Evolutionary conservation across 2,888 invertebrate genomes (phyloP).

Genomic region (Zygaena filipendulae): DNA sequence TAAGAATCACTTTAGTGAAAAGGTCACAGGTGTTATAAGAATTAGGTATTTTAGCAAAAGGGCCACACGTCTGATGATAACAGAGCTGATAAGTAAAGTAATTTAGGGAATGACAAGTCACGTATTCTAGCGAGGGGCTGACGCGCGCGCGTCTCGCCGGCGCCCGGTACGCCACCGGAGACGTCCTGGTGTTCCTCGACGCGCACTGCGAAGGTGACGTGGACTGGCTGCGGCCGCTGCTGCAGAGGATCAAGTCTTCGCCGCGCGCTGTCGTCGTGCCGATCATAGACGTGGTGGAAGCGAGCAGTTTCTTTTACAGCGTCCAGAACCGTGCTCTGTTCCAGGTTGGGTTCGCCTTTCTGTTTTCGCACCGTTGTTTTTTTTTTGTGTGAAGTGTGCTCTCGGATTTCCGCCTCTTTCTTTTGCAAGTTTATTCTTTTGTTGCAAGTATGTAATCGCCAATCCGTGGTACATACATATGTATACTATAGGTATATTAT

Average conservation of each 20-base stretch:
- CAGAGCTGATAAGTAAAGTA: too few species aligned
- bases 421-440: too few species aligned
- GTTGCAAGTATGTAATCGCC: too few species aligned
- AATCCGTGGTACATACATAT: too few species aligned
- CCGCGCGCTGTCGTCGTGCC: slow-evolving; percentile 88
- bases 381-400: slow-evolving; percentile 3
- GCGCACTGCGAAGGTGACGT: slow-evolving; percentile 89
- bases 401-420: too few species aligned
- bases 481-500: too few species aligned
- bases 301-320: slow-evolving; percentile 80
- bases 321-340: slow-evolving; percentile 61
- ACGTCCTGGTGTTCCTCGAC: slow-evolving; percentile 88
- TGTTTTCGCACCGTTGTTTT: slow-evolving; percentile 10
- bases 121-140: slow-evolving; percentile 75
- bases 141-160: slow-evolving; percentile 90
- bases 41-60: too few species aligned
- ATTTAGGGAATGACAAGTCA: too few species aligned
- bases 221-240: slow-evolving; percentile 89
- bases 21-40: too few species aligned
- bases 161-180: slow-evolving; percentile 82
- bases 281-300: slow-evolving; percentile 94
- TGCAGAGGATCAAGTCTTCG: slow-evolving; percentile 85
- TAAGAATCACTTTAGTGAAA: too few species aligned
- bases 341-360: slow-evolving; percentile 33
- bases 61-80: too few species aligned